phyloP scores from a whole-genome alignment of 2,797 vertebrate species.

The Ctenopoma multispine region DNA sequence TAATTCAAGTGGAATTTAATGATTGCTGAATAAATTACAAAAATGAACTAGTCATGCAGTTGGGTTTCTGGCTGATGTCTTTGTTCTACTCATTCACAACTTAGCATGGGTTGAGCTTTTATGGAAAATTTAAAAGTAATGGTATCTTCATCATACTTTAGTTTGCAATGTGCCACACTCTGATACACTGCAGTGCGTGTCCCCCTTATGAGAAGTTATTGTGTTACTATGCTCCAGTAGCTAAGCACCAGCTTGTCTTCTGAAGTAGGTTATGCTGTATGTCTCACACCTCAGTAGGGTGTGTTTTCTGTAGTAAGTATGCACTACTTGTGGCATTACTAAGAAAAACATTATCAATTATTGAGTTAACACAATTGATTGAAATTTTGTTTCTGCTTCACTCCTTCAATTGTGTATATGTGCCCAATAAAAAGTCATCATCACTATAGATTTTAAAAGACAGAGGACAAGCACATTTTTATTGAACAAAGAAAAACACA shows the following conservation, averaged over 20 bases:
- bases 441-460: slow-evolving; percentile 49
- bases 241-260: slow-evolving; percentile 21
- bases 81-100: slow-evolving; percentile 7
- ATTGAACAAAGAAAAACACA: slow-evolving; percentile 76
- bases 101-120: slow-evolving; percentile 15
- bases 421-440: slow-evolving; percentile 6
- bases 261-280: slow-evolving; percentile 25
- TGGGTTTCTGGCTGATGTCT: no score
- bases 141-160: no score
- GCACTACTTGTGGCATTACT: background rate
- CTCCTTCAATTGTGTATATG: background rate
- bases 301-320: background rate
- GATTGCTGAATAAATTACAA: slow-evolving; percentile 40
- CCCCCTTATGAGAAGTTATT: slow-evolving; percentile 25
- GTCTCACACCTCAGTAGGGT: slow-evolving; percentile 26
- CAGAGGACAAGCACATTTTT: slow-evolving; percentile 66
- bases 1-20: slow-evolving; percentile 38
- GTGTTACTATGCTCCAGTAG: slow-evolving; percentile 46
- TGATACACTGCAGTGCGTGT: background rate
- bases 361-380: background rate
- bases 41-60: no score
- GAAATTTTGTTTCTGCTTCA: background rate
- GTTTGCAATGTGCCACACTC: no score
- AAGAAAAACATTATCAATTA: background rate
- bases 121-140: background rate